Base-by-base conservation (phyloP, 2,888 invertebrate genomes). In the Ormyrus pomaceus region DNA sequence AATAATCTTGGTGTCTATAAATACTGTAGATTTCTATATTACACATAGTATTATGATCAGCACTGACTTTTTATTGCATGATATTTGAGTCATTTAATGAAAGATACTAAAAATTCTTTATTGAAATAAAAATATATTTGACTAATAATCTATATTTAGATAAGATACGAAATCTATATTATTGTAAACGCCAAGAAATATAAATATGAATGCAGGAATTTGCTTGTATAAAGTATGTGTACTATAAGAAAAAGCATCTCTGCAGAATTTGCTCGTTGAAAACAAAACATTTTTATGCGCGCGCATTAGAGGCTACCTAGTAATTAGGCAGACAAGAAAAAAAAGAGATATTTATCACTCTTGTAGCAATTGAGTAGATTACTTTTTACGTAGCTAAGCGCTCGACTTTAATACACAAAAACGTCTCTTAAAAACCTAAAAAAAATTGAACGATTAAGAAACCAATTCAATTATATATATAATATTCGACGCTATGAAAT, bases 291-390 rank as follows among this genome's bases (percentile, higher is more conserved):
- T 65, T 69, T 61, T 73, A 77, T 73, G 65, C 53, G 73, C 76
- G 82, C 82, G 68, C 74, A 75, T 82, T 86, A 88, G 88, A 89
- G 89, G 89, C 89, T 89, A 89, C 84, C 83, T 87, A 89, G 86
- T 82, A 80, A 86, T 83, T 87, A 87, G 86, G 82, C 84, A 83
- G 73, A 68, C 68, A 58, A 58, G 56, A 79, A 59, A 46, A 81
- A 82, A 68, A 72, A 73, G 65, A 77, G 77, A 77, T 77, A 75
- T 77, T 77, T 74, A 74, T 81, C 65, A 66, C 59, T 61, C 70
- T 77, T 74, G 74, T 66, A 77, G 77, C 75, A 69, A 77, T 75
- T 66, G 70, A 74, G 68, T 81, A 81, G 81, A 58, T 11, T 77
- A 81, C 77, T 77, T 71, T 66, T 68, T 70, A 66, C 34, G 66